Evolutionary conservation across 2,888 invertebrate species (phyloP), one percentile per base, ranked within the genome.

Genomic region (Meandrusa payeni): DNA sequence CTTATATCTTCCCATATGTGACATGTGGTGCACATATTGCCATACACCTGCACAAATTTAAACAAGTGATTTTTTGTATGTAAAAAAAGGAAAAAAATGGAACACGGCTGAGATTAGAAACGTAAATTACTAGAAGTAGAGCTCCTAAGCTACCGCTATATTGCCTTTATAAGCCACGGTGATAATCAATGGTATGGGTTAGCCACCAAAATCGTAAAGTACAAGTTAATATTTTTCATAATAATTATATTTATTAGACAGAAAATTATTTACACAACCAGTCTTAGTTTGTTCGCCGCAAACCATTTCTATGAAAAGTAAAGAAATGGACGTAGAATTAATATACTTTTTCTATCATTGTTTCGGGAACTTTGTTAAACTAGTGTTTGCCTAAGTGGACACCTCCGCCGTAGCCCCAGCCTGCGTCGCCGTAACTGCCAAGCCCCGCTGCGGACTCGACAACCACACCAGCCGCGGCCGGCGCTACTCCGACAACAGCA

Each of bases 241-340:
- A 20, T 20, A 20, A 32, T n/a, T 20, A 11, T 32, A 32, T 32
- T 32, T 32, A 20, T 20, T 19, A 11, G 32, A 10, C 5, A 19
- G n/a, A 32, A 32, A 20, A 11, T 19, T 19, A 32, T 32, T 19
- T 32, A 19, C 19, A 32, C 15, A 32, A 20, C 32, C 32, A 32
- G 32, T 32, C 32, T 32, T 32, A 32, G 6, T 31, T 31, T 20
- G n/a, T 32, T 20, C 19, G 32, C 20, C 15, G 2, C 4, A 20
- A 20, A 32, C 32, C 32, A 32, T 32, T 32, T 32, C 32, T 32
- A 20, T 4, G 6, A 19, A n/a, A 3, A 20, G 20, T 12, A 1
- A 32, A 32, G 32, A 32, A 32, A 32, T 32, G 32, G 20, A 32
- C 11, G 32, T 32, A 32, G 32, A 32, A 32, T 20, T 32, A 19